Evolutionary conservation across 2,888 invertebrate species (phyloP), one percentile per base, ranked within the genome.

Genomic region (Nomada ferruginata): DNA sequence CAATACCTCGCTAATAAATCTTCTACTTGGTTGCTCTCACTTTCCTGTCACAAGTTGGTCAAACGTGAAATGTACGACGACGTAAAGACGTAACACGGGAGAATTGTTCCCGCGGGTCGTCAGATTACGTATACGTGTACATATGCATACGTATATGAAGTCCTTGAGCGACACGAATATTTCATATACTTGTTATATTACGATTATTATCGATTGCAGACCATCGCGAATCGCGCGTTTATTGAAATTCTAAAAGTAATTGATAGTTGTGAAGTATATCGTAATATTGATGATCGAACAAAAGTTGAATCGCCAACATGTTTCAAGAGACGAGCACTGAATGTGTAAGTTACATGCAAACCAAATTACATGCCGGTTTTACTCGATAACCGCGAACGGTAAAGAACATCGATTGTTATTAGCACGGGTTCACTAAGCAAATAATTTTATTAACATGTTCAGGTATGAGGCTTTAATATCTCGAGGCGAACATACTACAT

Each of bases 371-470:
- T 26, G 26, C 26, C 26, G 57, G 9, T 36, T 53, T 23, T 26
- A 20, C 50, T 60, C 20, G 74, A 69, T 36, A 42, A 61, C 29
- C 59, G 20, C 47, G 44, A 59, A 65, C 57, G 50, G 79, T 76
- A 60, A 71, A 70, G 72, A 69, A 15, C 60, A 60, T 59, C 55
- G 23, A 59, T 63, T 50, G 63, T 77, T 57, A 76, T 87, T 87
- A 88, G 76, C 79, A 75, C 52, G 59, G 15, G 36, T 47, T 83
- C 61, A 83, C 83, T 88, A 82, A 87, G 76, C 79, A 86, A 82
- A 87, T 71, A 79, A 74, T 53, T 61, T 44, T 57, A 79, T 85
- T 87, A 86, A 86, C 84, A 72, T 59, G 71, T 75, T 52, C 29
- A 29, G 70, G 29, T 64, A 79, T 23, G 61, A 66, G 71, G 55